Base-by-base conservation (phyloP, 2,113 vertebrate genomes). In the Apistogramma diplotaenia region DNA sequence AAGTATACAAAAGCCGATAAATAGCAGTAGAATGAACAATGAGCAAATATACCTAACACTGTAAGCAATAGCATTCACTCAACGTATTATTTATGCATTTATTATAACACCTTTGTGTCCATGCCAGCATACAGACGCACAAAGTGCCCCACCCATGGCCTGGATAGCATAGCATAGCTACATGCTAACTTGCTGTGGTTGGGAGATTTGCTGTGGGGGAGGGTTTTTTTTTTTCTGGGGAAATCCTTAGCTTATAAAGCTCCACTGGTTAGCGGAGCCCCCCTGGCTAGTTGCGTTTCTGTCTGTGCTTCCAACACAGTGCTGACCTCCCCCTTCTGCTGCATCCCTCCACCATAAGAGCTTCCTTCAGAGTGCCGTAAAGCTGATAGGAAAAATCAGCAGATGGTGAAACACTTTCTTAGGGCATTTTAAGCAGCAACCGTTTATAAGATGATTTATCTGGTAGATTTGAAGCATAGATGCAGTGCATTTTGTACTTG, bases 321-420 rank as follows among this genome's bases (percentile, higher is more conserved):
- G 3, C 9, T 62, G 46, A 58, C 78, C 49, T 60, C 51, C 27
- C 79, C 76, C 51, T 35, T 35, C 61, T 29, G 23, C 81, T 71
- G 43, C 71, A 79, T 57, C 73, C 77, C 60, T n/a, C 78, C 59
- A 0, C 71, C 77, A 60, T 74, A 18, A 79, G 29, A 78, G 87
- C 86, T 81, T 82, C 85, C 74, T 79, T 85, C 71, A 78, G 81
- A 90, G 82, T 73, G 84, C 86, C 74, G 84, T 65, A 61, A 87
- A 70, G 71, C 62, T 31, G 87, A 85, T 74, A 73, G 89, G 80
- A 89, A 91, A 94, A 84, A 81, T 70, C n/a, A 27, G 86, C 94
- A 95, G 94, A 94, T 94, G 95, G 94, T 84, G 83, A 81, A 86
- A 89, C 80, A 76, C 77, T 91, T 92, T 88, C 89, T 88, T 10